phyloP scores from a whole-genome alignment of 2,797 vertebrate genomes.

The Pterois miles region DNA sequence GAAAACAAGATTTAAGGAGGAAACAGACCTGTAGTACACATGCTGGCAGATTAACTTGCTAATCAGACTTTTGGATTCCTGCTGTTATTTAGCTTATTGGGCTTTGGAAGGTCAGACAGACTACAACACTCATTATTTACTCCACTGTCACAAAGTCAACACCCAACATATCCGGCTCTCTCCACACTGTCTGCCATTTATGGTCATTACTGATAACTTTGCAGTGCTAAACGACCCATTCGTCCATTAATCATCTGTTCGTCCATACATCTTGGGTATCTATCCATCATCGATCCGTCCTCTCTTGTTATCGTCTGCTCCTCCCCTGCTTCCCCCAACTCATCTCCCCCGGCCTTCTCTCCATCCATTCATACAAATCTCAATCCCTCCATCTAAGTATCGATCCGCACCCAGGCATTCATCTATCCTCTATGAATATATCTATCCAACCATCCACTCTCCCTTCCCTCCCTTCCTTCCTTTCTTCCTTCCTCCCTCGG shows the following conservation, averaged over 20 bases:
- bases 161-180: conserved; percentile 30
- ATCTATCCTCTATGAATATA: conserved; percentile 58
- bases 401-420: conserved; percentile 44
- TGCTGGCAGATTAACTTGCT: neutral
- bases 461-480: neutral
- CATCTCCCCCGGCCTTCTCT: conserved; percentile 26
- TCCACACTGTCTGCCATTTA: conserved; percentile 29
- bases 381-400: conserved; percentile 54
- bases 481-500: conserved; percentile 24
- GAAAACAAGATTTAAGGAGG: neutral
- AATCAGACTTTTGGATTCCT: neutral
- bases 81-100: neutral
- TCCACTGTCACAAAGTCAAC: conserved; percentile 33
- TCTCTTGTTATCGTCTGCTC: conserved; percentile 65
- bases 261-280: conserved; percentile 53
- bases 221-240: conserved; percentile 49
- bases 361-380: conserved; percentile 55
- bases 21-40: neutral
- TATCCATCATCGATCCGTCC: conserved; percentile 59
- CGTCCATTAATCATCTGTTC: conserved; percentile 55
- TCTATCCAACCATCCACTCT: conserved; percentile 40
- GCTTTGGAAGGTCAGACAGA: neutral
- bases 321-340: conserved; percentile 40
- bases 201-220: conserved; percentile 45
- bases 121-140: conserved; percentile 1